A percentile compares a stretch with the other conserved stretches of the same genome.
phyloP scores from a whole-genome alignment of 2,797 vertebrate genomes.

The Sitta carolinensis region DNA sequence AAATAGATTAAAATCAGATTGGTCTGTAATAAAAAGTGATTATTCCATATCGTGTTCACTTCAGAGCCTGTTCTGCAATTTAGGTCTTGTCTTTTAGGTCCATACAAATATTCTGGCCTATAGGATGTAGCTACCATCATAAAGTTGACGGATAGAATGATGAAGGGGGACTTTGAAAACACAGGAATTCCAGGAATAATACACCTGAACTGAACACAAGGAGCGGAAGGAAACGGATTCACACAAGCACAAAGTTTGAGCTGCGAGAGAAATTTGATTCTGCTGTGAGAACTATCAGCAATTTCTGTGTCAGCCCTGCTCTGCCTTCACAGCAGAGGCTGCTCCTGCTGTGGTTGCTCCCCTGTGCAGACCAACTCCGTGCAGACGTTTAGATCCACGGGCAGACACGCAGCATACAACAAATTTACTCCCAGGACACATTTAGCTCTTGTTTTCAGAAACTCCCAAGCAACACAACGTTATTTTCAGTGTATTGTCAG shows the following conservation, averaged over 20 bases:
- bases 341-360: background rate
- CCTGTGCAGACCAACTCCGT: background rate
- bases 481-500: conserved; percentile 17
- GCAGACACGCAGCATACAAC: background rate
- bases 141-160: background rate
- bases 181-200: background rate
- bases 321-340: background rate
- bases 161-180: background rate
- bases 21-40: background rate
- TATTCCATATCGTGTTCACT: background rate
- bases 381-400: background rate
- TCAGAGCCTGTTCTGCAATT: background rate
- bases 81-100: background rate
- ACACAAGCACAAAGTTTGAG: background rate
- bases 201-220: fast-evolving
- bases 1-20: background rate
- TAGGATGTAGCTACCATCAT: background rate
- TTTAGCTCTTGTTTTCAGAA: background rate
- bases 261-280: background rate
- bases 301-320: background rate
- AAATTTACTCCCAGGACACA: background rate
- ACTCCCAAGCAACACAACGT: background rate
- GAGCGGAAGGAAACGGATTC: background rate
- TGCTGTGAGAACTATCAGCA: background rate
- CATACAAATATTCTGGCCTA: background rate